phyloP scores from a whole-genome alignment of 2,888 invertebrate genomes.

The Mythimna lalbum region DNA sequence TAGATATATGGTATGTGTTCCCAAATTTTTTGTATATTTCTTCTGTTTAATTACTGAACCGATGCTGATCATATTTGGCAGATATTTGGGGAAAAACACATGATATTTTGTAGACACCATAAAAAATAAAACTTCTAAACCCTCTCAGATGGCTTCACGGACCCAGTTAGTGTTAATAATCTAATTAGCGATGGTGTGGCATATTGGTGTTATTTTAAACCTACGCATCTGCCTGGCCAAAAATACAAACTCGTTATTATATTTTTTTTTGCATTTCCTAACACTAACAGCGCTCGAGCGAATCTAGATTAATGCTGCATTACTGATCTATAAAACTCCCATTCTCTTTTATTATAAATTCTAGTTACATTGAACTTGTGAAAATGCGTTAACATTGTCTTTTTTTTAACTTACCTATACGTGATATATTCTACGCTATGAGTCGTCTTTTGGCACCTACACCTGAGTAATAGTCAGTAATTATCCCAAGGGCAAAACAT shows the following conservation, averaged over 20 bases:
- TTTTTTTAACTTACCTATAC: background rate
- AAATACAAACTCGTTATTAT: slow-evolving; percentile 2
- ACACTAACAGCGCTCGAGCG: slow-evolving; percentile 20
- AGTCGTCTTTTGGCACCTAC: too few species aligned
- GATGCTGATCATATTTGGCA: background rate
- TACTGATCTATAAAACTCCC: slow-evolving; percentile 24
- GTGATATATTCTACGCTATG: too few species aligned
- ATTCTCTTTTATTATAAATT: slow-evolving; percentile 26
- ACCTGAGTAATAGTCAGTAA: background rate
- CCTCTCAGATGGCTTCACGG: slow-evolving; percentile 1
- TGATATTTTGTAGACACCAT: slow-evolving; percentile 22
- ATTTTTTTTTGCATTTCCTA: slow-evolving; percentile 2
- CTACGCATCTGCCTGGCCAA: background rate
- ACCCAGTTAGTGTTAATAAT: slow-evolving; percentile 32
- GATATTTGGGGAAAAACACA: slow-evolving; percentile 18
- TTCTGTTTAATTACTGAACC: background rate
- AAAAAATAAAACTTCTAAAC: slow-evolving; percentile 20
- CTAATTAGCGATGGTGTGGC: slow-evolving; percentile 15
- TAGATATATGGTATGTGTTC: too few species aligned
- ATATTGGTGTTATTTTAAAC: slow-evolving; percentile 23
- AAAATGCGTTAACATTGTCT: slow-evolving; percentile 1
- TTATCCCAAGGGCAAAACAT: background rate
- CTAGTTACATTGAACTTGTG: slow-evolving; percentile 44
- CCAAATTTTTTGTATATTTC: too few species aligned
- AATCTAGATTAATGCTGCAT: slow-evolving; percentile 39